A percentile compares a stretch with the other conserved stretches of the same genome.
phyloP scores from a whole-genome alignment of 2,797 vertebrate species.

The Austrolebias charrua region DNA sequence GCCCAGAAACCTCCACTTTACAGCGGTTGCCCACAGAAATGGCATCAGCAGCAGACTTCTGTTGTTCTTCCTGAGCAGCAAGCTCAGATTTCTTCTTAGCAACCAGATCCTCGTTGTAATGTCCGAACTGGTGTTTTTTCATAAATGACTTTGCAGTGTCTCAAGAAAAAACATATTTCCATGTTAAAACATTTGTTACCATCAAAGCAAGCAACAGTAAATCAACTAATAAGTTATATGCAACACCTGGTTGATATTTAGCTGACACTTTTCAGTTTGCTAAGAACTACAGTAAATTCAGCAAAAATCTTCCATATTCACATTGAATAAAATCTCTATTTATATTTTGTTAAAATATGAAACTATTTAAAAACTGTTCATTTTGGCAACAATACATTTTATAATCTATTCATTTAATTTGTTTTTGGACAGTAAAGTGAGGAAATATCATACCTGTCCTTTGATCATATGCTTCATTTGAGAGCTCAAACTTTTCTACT shows the following conservation, averaged over 20 bases:
- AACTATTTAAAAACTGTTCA: too few relatives aligned
- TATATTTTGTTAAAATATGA: too few relatives aligned
- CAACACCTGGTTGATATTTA: too few relatives aligned
- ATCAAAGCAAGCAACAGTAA: not conserved
- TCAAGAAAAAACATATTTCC: constrained; percentile 39
- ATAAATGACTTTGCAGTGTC: constrained; percentile 86
- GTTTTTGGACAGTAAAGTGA: not conserved
- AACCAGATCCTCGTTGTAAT: constrained; percentile 79
- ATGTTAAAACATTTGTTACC: not conserved
- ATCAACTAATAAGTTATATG: not conserved
- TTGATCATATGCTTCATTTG: constrained; percentile 84
- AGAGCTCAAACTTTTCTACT: constrained; percentile 86
- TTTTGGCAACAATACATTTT: not conserved
- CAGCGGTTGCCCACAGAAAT: constrained; percentile 84
- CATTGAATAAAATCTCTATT: too few relatives aligned
- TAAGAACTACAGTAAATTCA: too few relatives aligned
- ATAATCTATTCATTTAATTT: not conserved
- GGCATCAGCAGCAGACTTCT: constrained; percentile 74
- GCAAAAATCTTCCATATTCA: too few relatives aligned
- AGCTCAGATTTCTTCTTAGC: constrained; percentile 71
- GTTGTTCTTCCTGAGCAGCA: constrained; percentile 72
- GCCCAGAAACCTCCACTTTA: constrained; percentile 80
- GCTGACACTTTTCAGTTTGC: too few relatives aligned
- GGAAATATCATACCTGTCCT: constrained; percentile 77
- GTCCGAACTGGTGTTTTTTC: constrained; percentile 84